These are phyloP conservation scores for Pangasius macronema DNA, from an alignment of 2,797 vertebrate genomes.

Conservation along the genomic window DNA sequence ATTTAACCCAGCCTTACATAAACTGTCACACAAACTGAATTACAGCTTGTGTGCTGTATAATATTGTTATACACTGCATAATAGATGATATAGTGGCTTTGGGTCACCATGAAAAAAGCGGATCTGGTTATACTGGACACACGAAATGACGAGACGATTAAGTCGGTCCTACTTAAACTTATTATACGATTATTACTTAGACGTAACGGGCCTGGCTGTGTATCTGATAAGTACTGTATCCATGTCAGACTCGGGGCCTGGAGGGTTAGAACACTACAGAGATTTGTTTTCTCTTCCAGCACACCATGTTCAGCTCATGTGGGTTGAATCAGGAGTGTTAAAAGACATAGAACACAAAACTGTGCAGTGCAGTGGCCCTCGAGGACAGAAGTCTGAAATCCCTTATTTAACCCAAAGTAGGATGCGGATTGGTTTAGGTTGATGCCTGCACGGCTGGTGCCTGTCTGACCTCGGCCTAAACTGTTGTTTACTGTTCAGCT, in stretches of 20 bases:
- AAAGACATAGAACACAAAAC: not conserved
- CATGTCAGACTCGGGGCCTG: not conserved
- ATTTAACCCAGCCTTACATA: not conserved
- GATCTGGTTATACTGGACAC: not conserved
- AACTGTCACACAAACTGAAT: not conserved
- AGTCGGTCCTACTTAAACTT: too few relatives aligned
- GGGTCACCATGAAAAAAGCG: not conserved
- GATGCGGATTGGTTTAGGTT: not conserved
- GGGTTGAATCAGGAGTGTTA: not conserved
- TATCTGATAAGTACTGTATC: not conserved
- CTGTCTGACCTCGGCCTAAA: slow-evolving; percentile 13
- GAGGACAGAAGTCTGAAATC: not conserved
- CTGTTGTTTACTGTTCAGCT: slow-evolving; percentile 21
- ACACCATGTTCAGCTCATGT: not conserved
- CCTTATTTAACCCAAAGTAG: not conserved
- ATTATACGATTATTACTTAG: too few relatives aligned
- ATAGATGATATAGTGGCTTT: not conserved
- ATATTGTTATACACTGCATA: not conserved
- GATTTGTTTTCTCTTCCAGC: not conserved
- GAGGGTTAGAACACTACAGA: not conserved
- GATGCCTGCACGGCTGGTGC: slow-evolving; percentile 6
- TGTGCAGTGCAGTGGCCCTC: not conserved
- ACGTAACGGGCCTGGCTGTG: slow-evolving; percentile 37
- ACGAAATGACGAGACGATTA: too few relatives aligned
- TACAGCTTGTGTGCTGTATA: not conserved